A percentile compares a stretch with the other conserved stretches of the same genome.
Evolutionary conservation across 2,797 vertebrate genomes (phyloP).

Genomic region (Vipera ursinii): DNA sequence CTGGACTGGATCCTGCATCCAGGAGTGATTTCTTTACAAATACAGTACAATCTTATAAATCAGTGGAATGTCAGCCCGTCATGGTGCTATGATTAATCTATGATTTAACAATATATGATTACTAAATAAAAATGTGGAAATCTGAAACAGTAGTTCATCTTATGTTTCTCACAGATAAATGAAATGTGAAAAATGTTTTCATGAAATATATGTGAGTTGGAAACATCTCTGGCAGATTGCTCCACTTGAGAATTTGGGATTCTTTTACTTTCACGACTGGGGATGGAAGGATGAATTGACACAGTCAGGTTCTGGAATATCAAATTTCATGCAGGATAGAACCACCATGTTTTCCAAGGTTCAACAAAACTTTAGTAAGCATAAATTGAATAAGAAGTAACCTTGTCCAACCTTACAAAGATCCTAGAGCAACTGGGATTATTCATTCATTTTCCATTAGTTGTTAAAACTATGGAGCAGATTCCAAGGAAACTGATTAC

Average conservation of each 20-base stretch:
- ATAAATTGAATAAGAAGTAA: background rate
- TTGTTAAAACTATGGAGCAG: background rate
- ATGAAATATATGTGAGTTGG: background rate
- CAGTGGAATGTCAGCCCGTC: background rate
- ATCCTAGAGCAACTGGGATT: slow-evolving; percentile 29
- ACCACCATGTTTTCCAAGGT: background rate
- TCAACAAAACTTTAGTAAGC: background rate
- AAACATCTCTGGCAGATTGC: background rate
- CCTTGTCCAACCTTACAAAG: background rate
- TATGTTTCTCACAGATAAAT: background rate
- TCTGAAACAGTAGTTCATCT: background rate
- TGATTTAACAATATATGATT: background rate
- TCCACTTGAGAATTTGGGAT: background rate
- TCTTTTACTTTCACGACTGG: background rate
- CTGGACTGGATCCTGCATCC: background rate
- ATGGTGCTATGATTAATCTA: background rate
- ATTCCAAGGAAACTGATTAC: background rate
- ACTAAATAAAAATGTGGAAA: background rate
- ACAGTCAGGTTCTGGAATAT: background rate
- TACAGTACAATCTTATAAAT: background rate
- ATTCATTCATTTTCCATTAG: background rate
- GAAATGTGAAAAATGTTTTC: background rate
- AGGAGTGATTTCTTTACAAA: background rate
- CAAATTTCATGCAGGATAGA: background rate
- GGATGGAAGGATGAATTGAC: background rate